Evolutionary conservation across 2,797 vertebrate species (phyloP).

Genomic region (Acanthurus tractus): DNA sequence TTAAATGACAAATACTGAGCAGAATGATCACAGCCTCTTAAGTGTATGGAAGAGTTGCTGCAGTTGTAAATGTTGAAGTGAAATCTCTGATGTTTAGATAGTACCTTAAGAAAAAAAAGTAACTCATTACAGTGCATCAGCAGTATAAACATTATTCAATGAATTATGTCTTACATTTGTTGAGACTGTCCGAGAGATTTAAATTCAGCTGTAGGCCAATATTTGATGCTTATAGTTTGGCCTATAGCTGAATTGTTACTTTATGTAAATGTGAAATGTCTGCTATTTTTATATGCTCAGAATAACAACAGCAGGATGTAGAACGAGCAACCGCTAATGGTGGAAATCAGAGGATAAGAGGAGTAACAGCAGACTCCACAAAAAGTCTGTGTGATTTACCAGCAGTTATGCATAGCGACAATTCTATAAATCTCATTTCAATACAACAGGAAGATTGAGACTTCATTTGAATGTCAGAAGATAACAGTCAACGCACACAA

Average conservation of each 20-base stretch:
- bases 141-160: not conserved
- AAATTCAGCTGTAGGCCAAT: not conserved
- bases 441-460: not conserved
- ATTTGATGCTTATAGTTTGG: not conserved
- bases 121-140: not conserved
- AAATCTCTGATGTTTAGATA: not conserved
- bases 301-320: not conserved
- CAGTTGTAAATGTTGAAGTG: not conserved
- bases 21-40: not conserved
- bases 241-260: not conserved
- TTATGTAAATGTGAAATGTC: not conserved
- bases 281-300: not conserved
- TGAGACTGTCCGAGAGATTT: not conserved
- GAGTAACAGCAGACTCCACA: not conserved
- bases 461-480: not conserved
- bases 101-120: not conserved
- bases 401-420: not conserved
- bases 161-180: no score
- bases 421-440: not conserved
- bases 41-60: not conserved
- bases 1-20: not conserved
- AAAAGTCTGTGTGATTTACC: not conserved
- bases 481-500: not conserved
- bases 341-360: not conserved
- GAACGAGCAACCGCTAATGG: slow-evolving; percentile 32